These are phyloP conservation scores for Drosophila stalkeri DNA, from an alignment of 2,888 invertebrate genomes.

Conservation along the genomic window DNA sequence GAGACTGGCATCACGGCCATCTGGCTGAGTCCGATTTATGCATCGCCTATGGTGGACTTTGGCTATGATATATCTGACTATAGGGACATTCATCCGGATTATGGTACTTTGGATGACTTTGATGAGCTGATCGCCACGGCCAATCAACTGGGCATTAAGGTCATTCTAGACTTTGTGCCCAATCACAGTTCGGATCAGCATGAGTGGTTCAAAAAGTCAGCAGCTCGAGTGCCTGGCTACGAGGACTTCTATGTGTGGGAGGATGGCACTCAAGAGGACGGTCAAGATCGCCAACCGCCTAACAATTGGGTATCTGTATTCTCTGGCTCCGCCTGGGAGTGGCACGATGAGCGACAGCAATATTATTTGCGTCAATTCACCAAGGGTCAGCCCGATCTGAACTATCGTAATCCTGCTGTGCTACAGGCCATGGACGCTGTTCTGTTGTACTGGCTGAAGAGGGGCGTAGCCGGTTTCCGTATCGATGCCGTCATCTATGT, in stretches of 20 bases:
- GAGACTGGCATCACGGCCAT: conserved; percentile 89
- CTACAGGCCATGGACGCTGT: conserved; percentile 88
- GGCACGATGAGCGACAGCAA: conserved; percentile 88
- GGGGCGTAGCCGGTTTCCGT: conserved; percentile 94
- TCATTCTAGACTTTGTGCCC: conserved; percentile 89
- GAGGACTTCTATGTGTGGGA: conserved; percentile 90
- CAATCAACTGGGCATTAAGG: conserved; percentile 86
- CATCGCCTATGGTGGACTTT: conserved; percentile 90
- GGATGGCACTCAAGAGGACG: conserved; percentile 84
- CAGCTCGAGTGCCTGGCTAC: conserved; percentile 87
- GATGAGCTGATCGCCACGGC: conserved; percentile 87
- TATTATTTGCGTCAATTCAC: conserved; percentile 93
- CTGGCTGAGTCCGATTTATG: conserved; percentile 90
- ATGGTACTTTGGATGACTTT: conserved; percentile 90
- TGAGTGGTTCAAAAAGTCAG: conserved; percentile 91
- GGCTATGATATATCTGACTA: conserved; percentile 92
- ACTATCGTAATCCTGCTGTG: conserved; percentile 90
- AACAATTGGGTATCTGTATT: conserved; percentile 89
- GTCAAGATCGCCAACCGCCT: conserved; percentile 87
- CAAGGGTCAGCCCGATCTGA: conserved; percentile 92
- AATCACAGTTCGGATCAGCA: conserved; percentile 91
- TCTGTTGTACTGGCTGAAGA: conserved; percentile 92
- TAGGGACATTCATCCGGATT: conserved; percentile 88
- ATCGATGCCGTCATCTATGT: conserved; percentile 90
- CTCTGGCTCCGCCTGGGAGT: conserved; percentile 91